phyloP scores from a whole-genome alignment of 2,113 vertebrate species.

The Leucopsar rothschildi region DNA sequence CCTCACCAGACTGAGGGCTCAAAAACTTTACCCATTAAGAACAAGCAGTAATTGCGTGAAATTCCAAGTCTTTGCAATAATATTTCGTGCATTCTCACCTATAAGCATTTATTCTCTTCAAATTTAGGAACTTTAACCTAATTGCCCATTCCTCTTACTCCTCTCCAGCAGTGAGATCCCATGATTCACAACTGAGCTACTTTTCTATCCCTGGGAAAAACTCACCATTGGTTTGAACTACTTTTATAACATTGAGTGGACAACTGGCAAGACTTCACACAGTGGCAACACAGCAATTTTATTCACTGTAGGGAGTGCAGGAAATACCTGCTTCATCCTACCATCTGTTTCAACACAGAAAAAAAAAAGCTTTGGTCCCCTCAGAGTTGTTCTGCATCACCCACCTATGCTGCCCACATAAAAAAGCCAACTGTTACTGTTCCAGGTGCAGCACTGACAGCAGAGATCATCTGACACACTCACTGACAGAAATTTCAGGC shows the following conservation, averaged over 20 bases:
- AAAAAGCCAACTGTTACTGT: background rate
- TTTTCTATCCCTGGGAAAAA: background rate
- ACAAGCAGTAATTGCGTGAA: background rate
- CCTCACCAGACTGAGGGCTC: background rate
- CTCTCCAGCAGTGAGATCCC: background rate
- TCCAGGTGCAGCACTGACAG: background rate
- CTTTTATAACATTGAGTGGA: background rate
- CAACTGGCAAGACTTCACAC: background rate
- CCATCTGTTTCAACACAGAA: background rate
- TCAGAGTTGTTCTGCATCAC: background rate
- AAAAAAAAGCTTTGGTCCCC: background rate
- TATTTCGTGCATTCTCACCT: background rate
- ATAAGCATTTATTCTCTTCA: background rate
- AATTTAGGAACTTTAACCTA: background rate
- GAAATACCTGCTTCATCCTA: background rate
- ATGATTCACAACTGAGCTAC: background rate
- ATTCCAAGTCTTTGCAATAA: background rate
- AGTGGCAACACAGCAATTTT: background rate
- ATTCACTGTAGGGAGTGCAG: background rate
- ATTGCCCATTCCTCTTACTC: background rate
- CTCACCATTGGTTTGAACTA: background rate
- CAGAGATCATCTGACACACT: background rate
- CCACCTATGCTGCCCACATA: background rate
- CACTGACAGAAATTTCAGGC: background rate
- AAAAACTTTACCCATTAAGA: background rate